Base-by-base conservation (phyloP, 2,888 invertebrate genomes). In the Biston stratarius region DNA sequence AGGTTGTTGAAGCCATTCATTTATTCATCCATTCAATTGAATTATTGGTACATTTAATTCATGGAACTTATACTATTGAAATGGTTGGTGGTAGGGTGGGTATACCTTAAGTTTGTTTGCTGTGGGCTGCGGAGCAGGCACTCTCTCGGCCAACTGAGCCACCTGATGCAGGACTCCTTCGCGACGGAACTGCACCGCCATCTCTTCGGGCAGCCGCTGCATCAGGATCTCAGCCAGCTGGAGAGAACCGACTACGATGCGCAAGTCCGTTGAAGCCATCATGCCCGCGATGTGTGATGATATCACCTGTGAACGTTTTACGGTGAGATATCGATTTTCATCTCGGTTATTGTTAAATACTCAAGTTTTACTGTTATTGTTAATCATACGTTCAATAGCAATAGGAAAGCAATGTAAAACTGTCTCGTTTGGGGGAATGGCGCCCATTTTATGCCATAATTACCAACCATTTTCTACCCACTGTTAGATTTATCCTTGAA, bases 251-350 rank as follows among this genome's bases (percentile, higher is more conserved):
- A 99, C 99, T 51, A 99, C 98, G 83, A 99, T 99, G 82, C 99
- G 96, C 71, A 99, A 95, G 94, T 99, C 99, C 86, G 97, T 97
- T 6, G 99, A 99, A 0, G 99, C 99, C 96, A 99, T 96, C 99
- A 99, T 99, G 67, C 99, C 99, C 40, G 99, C 99, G 84, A 99
- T 98, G 90, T 99, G 99, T 79, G 99, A 99, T 70, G 98, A 98
- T 64, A 99, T 98, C 74, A 97, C 96, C 94, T 94, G 52, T 12
- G 6, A 6, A 38, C 38, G 9, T 38, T 38, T 38, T 38, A 38
- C 38, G 38, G 38, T 38, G 8, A 38, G 38, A 5, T 38, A 45
- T 14, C 12, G 5, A 14, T 45, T 14, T 45, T 14, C n/a, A 45
- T 38, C 9, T 38, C 3, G 24, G 24, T 24, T 24, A 24, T 24